Evolutionary conservation across 2,888 invertebrate species (phyloP).

Genomic region (Epinotia demarniana): DNA sequence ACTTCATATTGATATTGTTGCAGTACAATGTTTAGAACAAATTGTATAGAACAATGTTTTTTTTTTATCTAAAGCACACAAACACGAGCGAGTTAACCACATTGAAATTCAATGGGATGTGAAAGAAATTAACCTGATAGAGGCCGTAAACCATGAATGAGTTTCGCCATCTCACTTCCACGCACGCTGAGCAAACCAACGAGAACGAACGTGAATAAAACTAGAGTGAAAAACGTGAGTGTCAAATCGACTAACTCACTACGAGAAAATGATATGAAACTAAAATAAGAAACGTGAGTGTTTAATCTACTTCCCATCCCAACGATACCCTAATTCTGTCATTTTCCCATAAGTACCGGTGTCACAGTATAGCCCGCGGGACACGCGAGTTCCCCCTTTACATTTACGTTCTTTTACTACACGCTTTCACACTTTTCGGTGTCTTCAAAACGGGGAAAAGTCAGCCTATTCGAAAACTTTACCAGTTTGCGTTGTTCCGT

Average conservation of each 20-base stretch:
- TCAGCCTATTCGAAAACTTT: constrained; percentile 62
- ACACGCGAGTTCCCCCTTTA: constrained; percentile 67
- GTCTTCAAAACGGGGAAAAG: constrained; percentile 59
- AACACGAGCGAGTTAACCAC: neutral
- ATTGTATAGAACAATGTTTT: too few relatives aligned
- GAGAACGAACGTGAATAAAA: neutral
- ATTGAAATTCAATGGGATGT: neutral
- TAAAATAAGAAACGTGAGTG: neutral
- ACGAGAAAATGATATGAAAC: neutral
- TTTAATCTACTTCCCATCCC: neutral
- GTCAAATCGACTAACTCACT: neutral
- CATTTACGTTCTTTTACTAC: constrained; percentile 66
- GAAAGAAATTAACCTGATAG: neutral
- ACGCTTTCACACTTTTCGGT: constrained; percentile 77
- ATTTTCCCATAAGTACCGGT: constrained; percentile 60
- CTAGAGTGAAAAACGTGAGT: neutral
- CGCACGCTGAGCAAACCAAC: neutral
- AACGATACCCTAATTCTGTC: constrained; percentile 65
- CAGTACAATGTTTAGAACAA: too few relatives aligned
- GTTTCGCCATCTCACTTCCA: neutral
- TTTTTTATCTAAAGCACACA: too few relatives aligned
- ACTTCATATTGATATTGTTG: neutral
- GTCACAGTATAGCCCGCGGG: constrained; percentile 66
- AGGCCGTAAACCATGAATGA: neutral
- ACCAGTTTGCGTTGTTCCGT: constrained; percentile 42